phyloP scores from a whole-genome alignment of 2,113 vertebrate genomes.

The Poicephalus meyeri region DNA sequence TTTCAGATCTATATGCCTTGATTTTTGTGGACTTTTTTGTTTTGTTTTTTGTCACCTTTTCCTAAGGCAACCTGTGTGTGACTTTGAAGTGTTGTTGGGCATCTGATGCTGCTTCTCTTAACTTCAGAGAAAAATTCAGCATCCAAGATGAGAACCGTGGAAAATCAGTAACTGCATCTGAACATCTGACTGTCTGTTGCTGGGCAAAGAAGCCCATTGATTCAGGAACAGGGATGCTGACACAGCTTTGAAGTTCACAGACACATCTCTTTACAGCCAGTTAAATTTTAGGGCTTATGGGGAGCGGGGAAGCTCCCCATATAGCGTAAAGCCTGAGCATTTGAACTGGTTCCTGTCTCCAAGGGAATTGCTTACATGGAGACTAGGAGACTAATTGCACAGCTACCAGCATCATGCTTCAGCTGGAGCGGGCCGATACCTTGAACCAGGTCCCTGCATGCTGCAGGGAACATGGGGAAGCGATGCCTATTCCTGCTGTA shows the following conservation, averaged over 20 bases:
- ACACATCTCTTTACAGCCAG: background rate
- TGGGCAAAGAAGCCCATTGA: background rate
- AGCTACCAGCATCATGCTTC: background rate
- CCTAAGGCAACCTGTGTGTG: background rate
- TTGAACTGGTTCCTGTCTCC: background rate
- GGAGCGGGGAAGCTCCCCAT: no score
- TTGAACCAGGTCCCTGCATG: fast-evolving
- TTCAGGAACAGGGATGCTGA: fast-evolving
- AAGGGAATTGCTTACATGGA: background rate
- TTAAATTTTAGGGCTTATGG: background rate
- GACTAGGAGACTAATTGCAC: background rate
- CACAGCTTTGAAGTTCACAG: background rate
- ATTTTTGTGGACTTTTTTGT: background rate
- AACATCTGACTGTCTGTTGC: background rate
- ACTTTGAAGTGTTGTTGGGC: background rate
- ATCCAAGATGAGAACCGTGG: background rate
- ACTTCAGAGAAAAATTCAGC: background rate
- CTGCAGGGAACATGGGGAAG: background rate
- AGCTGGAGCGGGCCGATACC: background rate
- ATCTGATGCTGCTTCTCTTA: background rate
- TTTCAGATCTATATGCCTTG: background rate
- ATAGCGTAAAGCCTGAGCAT: background rate
- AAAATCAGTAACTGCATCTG: background rate
- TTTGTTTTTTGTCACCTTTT: background rate
- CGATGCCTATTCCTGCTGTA: background rate